These are phyloP conservation scores for Salvelinus fontinalis DNA, from an alignment of 2,113 vertebrate species.

Conservation along the genomic window DNA sequence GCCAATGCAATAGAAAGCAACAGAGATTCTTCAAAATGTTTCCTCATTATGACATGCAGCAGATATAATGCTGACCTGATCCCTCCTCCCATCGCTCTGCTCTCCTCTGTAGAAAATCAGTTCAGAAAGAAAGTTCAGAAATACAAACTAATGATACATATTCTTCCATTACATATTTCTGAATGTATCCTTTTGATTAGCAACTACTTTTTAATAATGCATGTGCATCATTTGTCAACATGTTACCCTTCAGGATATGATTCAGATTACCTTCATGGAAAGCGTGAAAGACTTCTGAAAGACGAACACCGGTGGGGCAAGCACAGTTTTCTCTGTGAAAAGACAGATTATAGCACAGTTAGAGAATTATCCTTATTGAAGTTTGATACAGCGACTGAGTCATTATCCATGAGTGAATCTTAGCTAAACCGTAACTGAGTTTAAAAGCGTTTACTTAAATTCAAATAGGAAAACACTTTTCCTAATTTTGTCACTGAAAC, in stretches of 20 bases:
- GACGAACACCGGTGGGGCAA: conserved; percentile 75
- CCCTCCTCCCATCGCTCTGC: conserved; percentile 69
- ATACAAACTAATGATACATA: neutral
- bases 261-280: conserved; percentile 72
- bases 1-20: neutral
- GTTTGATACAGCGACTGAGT: too few species aligned
- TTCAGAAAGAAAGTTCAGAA: neutral
- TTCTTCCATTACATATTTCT: too few species aligned
- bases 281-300: conserved; percentile 66
- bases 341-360: neutral
- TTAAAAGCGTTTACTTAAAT: neutral
- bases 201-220: too few species aligned
- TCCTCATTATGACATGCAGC: neutral
- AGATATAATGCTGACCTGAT: conserved; percentile 63
- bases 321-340: conserved; percentile 69
- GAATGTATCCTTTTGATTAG: too few species aligned
- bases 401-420: neutral
- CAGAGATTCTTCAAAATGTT: too few species aligned
- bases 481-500: neutral
- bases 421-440: neutral
- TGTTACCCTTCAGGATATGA: neutral
- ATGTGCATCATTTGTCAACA: neutral
- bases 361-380: neutral
- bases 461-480: neutral
- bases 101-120: conserved; percentile 63